Conservation (phyloP, 2,113 vertebrate genomes). For the Cololabis saira region DNA sequence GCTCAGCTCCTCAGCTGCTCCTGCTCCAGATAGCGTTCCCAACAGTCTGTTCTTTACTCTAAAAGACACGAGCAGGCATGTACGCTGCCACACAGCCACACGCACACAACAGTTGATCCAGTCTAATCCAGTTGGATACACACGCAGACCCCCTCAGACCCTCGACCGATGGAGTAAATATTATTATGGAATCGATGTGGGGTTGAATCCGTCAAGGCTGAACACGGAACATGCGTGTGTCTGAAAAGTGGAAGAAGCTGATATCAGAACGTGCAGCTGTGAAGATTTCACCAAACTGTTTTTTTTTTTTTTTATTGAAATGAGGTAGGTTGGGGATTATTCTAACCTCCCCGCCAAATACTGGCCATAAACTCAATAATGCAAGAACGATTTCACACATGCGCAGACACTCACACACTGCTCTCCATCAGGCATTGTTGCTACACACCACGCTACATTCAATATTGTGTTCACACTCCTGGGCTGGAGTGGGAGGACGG, state of each 20-base stretch:
- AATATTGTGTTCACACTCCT: constrained; percentile 67
- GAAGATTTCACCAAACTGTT: constrained; percentile 64
- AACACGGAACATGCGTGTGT: constrained; percentile 17
- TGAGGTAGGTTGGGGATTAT: constrained; percentile 48
- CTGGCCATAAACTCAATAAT: constrained; percentile 65
- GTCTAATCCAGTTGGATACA: constrained; percentile 41
- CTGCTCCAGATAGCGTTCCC: constrained; percentile 25
- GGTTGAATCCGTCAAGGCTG: constrained; percentile 42
- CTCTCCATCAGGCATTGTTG: constrained; percentile 36
- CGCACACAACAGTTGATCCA: constrained; percentile 38
- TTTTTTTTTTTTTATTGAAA: constrained; percentile 59
- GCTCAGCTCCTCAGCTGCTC: constrained; percentile 18
- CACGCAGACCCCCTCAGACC: constrained; percentile 25
- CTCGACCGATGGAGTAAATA: constrained; percentile 62
- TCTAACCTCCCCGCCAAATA: constrained; percentile 58
- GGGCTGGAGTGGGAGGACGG: constrained; percentile 58
- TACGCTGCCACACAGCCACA: background rate
- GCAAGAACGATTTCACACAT: constrained; percentile 51
- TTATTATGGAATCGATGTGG: constrained; percentile 64
- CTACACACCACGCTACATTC: constrained; percentile 57
- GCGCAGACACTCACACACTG: constrained; percentile 9
- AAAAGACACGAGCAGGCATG: background rate
- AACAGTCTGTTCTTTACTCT: constrained; percentile 15
- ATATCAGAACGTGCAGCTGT: constrained; percentile 53
- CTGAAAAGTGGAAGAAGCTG: constrained; percentile 50